These are phyloP conservation scores for Brevimyrus niger DNA, from an alignment of 2,113 vertebrate genomes.

Conservation along the genomic window DNA sequence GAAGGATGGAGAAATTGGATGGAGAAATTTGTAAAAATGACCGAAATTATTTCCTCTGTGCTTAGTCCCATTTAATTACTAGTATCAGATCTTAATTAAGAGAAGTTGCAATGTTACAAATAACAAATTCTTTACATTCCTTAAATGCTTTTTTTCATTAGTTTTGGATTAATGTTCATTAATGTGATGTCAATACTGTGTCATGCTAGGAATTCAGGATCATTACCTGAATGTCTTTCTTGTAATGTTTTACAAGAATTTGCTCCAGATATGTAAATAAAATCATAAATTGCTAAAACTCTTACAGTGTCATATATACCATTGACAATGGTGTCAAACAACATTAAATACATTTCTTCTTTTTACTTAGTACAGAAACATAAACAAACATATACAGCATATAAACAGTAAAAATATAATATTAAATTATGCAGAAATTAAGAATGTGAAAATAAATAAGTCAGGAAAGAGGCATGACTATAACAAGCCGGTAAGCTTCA, in stretches of 20 bases:
- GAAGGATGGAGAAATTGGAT: not conserved
- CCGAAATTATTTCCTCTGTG: not conserved
- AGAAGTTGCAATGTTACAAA: not conserved
- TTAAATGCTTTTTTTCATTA: conserved; percentile 13
- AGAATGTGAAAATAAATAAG: not conserved
- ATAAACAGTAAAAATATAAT: not conserved
- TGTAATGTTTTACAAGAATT: not conserved
- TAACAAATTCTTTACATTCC: not conserved
- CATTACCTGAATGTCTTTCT: not conserved
- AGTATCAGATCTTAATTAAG: conserved; percentile 3
- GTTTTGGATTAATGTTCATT: conserved; percentile 16
- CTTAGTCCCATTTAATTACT: not conserved
- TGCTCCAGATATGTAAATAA: not conserved
- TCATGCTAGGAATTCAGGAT: not conserved
- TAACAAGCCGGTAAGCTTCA: not conserved
- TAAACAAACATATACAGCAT: not conserved
- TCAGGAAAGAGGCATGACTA: not conserved
- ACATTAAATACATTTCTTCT: not conserved
- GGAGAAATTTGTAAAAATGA: not conserved
- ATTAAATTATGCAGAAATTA: not conserved
- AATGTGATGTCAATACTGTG: not conserved
- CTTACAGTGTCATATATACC: not conserved
- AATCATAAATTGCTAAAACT: not conserved
- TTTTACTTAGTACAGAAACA: not conserved
- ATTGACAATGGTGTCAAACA: not conserved